These are phyloP conservation scores for Druceiella hillmani DNA, from an alignment of 2,888 invertebrate species.

Conservation along the genomic window DNA sequence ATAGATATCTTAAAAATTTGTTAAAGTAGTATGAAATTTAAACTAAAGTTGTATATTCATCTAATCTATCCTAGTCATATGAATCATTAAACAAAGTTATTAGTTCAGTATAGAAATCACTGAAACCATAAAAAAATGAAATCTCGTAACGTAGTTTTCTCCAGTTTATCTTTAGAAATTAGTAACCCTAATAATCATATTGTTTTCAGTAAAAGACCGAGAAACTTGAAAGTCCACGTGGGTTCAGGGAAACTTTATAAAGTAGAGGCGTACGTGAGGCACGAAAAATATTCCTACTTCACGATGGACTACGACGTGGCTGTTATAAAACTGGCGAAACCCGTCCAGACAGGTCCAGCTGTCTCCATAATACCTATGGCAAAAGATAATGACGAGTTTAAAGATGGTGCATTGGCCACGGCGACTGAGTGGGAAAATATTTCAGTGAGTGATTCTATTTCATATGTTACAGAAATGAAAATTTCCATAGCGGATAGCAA, in stretches of 20 bases:
- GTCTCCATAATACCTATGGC: conserved; percentile 43
- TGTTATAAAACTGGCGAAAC: conserved; percentile 45
- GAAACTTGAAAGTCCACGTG: conserved; percentile 39
- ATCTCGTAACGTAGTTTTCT: no score
- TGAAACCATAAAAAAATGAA: no score
- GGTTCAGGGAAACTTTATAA: conserved; percentile 52
- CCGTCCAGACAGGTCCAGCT: conserved; percentile 40
- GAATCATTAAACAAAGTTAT: no score
- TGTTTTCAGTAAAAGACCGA: conserved; percentile 29
- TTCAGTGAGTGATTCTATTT: conserved; percentile 28
- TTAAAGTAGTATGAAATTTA: no score
- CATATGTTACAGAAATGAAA: neutral
- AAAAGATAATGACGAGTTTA: conserved; percentile 32
- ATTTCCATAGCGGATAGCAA: neutral
- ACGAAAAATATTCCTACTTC: conserved; percentile 44
- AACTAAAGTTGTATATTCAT: no score
- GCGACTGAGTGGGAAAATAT: conserved; percentile 44
- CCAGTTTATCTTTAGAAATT: neutral
- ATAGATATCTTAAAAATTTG: no score
- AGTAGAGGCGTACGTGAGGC: conserved; percentile 42
- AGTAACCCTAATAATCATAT: neutral
- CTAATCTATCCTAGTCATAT: no score
- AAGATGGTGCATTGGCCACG: conserved; percentile 35
- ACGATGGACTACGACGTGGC: conserved; percentile 57
- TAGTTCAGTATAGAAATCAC: no score